Percentiles rank a stretch among this genome's conserved stretches.
phyloP scores from a whole-genome alignment of 2,888 invertebrate genomes.

The Amblyjoppa proteus region DNA sequence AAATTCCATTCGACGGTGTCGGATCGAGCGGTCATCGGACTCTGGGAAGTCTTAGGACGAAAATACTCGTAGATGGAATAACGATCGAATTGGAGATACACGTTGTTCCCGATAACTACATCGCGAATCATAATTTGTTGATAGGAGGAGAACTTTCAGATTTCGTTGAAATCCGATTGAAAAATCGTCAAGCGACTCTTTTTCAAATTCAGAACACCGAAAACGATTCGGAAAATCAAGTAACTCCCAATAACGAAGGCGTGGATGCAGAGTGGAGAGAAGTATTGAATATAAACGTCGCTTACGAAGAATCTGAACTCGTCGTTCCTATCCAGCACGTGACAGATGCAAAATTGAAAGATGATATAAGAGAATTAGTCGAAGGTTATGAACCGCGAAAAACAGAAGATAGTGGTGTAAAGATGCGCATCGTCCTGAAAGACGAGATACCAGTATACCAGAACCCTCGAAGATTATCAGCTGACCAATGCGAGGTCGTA shows the following conservation, averaged over 20 bases:
- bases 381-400: conserved; percentile 60
- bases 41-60: conserved; percentile 49
- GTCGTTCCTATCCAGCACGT: conserved; percentile 53
- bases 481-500: conserved; percentile 62
- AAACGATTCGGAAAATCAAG: background rate
- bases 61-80: conserved; percentile 46
- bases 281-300: conserved; percentile 37
- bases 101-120: conserved; percentile 56
- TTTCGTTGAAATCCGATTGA: conserved; percentile 49
- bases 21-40: conserved; percentile 37
- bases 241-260: background rate
- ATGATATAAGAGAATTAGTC: conserved; percentile 44
- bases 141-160: conserved; percentile 59
- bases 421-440: conserved; percentile 68
- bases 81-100: conserved; percentile 51
- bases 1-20: conserved; percentile 43
- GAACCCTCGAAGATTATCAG: conserved; percentile 66
- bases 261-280: conserved; percentile 24
- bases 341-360: conserved; percentile 21
- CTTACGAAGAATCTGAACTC: background rate
- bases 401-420: conserved; percentile 56
- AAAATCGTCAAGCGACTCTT: conserved; percentile 34
- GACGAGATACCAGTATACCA: conserved; percentile 69
- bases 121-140: conserved; percentile 13
- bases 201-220: background rate